Percentiles rank a stretch among this genome's conserved stretches.
Evolutionary conservation across 2,797 vertebrate genomes (phyloP).

Genomic region (Paratrypauchen microcephalus): DNA sequence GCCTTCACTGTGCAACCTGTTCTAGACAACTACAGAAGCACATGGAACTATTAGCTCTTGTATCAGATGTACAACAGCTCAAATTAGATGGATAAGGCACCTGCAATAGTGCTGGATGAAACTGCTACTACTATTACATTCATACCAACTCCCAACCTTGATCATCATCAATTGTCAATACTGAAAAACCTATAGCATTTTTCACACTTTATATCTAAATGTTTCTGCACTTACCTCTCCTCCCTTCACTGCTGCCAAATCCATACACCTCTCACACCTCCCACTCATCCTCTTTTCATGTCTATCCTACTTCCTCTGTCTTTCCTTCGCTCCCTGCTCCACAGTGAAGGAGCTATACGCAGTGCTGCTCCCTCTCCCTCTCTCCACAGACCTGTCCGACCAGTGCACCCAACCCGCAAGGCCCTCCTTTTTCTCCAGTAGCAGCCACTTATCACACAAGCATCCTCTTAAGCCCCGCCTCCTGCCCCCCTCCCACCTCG

Average conservation of each 20-base stretch:
- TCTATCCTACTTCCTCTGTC: slow-evolving; percentile 19
- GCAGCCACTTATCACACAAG: slow-evolving; percentile 47
- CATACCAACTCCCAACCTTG: not conserved
- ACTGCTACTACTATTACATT: not conserved
- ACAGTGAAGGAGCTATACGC: slow-evolving; percentile 5
- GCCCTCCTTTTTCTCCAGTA: slow-evolving; percentile 14
- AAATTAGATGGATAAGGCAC: not conserved
- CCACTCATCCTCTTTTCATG: slow-evolving; percentile 50
- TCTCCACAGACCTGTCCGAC: slow-evolving; percentile 48
- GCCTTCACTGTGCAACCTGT: slow-evolving; percentile 18
- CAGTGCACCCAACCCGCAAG: slow-evolving; percentile 14
- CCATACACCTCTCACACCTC: slow-evolving; percentile 58
- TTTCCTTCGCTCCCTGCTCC: slow-evolving; percentile 19
- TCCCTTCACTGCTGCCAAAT: slow-evolving; percentile 43
- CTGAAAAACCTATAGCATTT: slow-evolving; percentile 23
- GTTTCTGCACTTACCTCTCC: slow-evolving; percentile 59
- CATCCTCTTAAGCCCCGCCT: slow-evolving; percentile 29
- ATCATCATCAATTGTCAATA: not conserved
- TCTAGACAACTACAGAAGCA: slow-evolving; percentile 15
- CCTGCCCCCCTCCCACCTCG: slow-evolving; percentile 29
- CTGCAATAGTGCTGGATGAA: not conserved
- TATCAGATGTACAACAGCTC: not conserved
- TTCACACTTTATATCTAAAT: slow-evolving; percentile 9
- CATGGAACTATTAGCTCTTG: not conserved
- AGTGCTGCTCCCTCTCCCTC: slow-evolving; percentile 9